Conservation (phyloP, 1,140 invertebrate species). For the Scaptomyza graminum region DNA sequence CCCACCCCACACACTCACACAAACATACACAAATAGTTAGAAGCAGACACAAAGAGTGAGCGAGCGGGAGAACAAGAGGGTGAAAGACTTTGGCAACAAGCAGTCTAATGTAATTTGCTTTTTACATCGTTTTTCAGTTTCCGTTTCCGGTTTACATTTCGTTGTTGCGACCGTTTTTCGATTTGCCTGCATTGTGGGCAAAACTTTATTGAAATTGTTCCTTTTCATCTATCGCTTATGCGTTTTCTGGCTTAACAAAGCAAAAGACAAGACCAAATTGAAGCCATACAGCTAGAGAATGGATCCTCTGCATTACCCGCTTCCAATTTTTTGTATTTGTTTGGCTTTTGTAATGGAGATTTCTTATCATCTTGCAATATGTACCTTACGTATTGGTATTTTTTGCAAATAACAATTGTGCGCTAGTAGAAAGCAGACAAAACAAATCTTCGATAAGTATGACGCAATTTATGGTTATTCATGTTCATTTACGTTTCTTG, state of each 20-base stretch:
- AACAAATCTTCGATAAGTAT: slow-evolving; percentile 55
- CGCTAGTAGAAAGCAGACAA: slow-evolving; percentile 3
- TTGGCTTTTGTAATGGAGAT: slow-evolving; percentile 26
- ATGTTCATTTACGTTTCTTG: slow-evolving; percentile 41
- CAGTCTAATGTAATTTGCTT: slow-evolving; percentile 72
- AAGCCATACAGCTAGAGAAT: slow-evolving; percentile 9
- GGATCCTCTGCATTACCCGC: not conserved
- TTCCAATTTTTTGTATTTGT: not conserved
- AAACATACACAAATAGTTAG: not conserved
- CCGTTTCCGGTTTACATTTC: slow-evolving; percentile 65
- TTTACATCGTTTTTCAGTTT: slow-evolving; percentile 73
- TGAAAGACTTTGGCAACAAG: slow-evolving; percentile 12
- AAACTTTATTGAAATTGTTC: slow-evolving; percentile 79
- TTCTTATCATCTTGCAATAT: slow-evolving; percentile 30
- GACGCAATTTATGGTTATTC: slow-evolving; percentile 52
- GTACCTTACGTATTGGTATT: slow-evolving; percentile 35
- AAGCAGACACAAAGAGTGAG: not conserved
- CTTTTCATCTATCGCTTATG: slow-evolving; percentile 75
- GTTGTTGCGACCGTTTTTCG: slow-evolving; percentile 48
- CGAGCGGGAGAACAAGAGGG: slow-evolving; percentile 1
- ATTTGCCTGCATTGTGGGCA: slow-evolving; percentile 43
- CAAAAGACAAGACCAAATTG: slow-evolving; percentile 14
- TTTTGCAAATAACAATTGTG: slow-evolving; percentile 36
- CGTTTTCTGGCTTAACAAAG: slow-evolving; percentile 58
- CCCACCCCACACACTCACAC: slow-evolving; percentile 18